Evolutionary conservation across 2,797 vertebrate species (phyloP), one percentile per base, ranked within the genome.

Genomic region (Falco concolor): DNA sequence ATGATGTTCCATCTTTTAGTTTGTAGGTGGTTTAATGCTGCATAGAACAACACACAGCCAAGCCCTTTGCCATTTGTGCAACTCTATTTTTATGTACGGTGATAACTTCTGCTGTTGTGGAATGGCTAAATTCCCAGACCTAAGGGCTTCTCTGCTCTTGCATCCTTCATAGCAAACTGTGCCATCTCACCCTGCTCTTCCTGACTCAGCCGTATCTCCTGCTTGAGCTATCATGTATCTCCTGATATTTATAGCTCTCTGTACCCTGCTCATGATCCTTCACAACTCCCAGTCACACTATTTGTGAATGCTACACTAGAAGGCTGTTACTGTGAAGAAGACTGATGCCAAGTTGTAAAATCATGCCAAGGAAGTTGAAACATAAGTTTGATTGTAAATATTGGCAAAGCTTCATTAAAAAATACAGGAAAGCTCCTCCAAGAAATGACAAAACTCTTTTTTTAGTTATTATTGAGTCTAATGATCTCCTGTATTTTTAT

Each of bases 381-480:
- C 88, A 84, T 53, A 97, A 95, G 91, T 91, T 93, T 74, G 56
- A 78, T 59, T 78, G 93, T 49, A 97, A 98, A 97, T 90, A 96
- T 72, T 97, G 96, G 95, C 96, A 96, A 67, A 91, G 67, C 34
- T 56, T 85, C 67, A 23, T 70, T 73, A 83, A 86, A 94, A 93
- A 80, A 38, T 18, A 53, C 56, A 91, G 81, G 77, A 76, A 44
- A 81, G 27, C 50, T 88, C 47, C 70, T 87, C 47, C 60, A 69
- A 89, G 73, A 81, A 91, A 93, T 38, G 15, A 81, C 19, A 75
- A 34, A 68, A 34, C n/a, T 50, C 13, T 60, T 92, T 67, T 73
- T 91, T 93, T 42, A 53, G 84, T 56, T 84, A 57, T 42, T 75
- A 54, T 18, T 83, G 45, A 67, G 42, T 27, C 50, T 92, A 91